These are phyloP conservation scores for Chaetodon auriga DNA, from an alignment of 2,113 vertebrate genomes.

Conservation along the genomic window DNA sequence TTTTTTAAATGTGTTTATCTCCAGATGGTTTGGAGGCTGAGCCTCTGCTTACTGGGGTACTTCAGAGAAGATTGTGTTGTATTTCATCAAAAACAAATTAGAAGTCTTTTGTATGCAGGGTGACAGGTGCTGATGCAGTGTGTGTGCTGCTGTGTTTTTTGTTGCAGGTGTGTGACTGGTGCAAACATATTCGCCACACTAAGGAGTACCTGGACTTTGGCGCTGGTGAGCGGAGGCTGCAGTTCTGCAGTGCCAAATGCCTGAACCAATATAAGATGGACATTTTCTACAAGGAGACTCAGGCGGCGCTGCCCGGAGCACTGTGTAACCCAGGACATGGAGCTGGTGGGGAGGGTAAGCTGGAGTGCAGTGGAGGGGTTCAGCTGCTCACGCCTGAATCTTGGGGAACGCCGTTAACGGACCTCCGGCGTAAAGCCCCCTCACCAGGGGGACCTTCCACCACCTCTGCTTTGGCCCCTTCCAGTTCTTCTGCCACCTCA, in stretches of 20 bases:
- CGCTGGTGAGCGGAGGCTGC: conserved; percentile 97
- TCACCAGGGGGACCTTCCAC: conserved; percentile 89
- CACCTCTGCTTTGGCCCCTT: conserved; percentile 88
- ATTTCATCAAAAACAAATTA: conserved; percentile 54
- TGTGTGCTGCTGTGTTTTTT: conserved; percentile 69
- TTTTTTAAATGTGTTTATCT: conserved; percentile 37
- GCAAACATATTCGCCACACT: conserved; percentile 99
- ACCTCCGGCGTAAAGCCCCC: conserved; percentile 93
- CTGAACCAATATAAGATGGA: conserved; percentile 99
- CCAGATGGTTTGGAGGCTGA: conserved; percentile 56
- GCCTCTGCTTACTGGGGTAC: conserved; percentile 23
- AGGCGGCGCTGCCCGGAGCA: conserved; percentile 96
- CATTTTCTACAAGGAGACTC: conserved; percentile 99
- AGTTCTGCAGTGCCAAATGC: conserved; percentile 99
- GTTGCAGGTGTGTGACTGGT: conserved; percentile 99
- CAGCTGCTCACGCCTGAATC: conserved; percentile 99
- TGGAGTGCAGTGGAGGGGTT: conserved; percentile 91
- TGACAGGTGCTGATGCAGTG: conserved; percentile 48
- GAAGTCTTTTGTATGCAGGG: conserved; percentile 33
- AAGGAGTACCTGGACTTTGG: conserved; percentile 99
- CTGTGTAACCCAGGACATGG: conserved; percentile 92
- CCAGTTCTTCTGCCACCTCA: conserved; percentile 90
- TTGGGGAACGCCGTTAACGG: conserved; percentile 95
- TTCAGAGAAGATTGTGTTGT: conserved; percentile 47
- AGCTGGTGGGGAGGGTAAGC: conserved; percentile 90